Conservation (phyloP, 2,113 vertebrate species). For the Oncorhynchus mykiss region DNA sequence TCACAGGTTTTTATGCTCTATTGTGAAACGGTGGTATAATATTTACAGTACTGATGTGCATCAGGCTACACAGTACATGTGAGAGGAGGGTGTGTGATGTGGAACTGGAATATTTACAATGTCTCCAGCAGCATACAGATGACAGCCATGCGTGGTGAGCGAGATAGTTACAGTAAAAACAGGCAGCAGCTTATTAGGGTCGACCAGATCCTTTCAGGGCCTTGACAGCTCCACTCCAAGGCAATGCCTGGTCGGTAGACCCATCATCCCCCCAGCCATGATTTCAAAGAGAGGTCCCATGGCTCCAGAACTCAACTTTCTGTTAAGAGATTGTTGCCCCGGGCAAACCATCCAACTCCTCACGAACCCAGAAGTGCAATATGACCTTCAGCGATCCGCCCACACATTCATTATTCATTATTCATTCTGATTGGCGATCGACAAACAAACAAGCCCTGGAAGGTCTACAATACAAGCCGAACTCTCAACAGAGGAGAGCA, state of each 20-base stretch:
- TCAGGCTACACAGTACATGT: neutral
- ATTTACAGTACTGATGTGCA: neutral
- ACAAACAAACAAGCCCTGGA: slow-evolving; percentile 22
- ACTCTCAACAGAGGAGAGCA: slow-evolving; percentile 1
- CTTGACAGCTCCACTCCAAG: slow-evolving; percentile 14
- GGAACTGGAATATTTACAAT: slow-evolving; percentile 15
- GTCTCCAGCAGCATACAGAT: neutral
- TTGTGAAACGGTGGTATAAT: neutral
- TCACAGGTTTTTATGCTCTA: neutral
- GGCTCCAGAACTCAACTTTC: neutral
- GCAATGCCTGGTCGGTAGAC: slow-evolving; percentile 5
- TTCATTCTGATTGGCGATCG: slow-evolving; percentile 26
- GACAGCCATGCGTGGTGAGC: neutral
- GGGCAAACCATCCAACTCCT: slow-evolving; percentile 15
- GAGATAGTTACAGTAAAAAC: neutral
- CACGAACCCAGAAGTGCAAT: slow-evolving; percentile 17
- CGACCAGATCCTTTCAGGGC: neutral
- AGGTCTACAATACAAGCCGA: neutral
- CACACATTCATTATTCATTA: slow-evolving; percentile 45
- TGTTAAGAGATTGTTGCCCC: slow-evolving; percentile 17
- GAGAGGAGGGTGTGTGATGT: neutral
- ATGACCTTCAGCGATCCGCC: slow-evolving; percentile 30
- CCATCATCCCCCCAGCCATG: slow-evolving; percentile 13
- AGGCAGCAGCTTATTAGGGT: slow-evolving; percentile 10
- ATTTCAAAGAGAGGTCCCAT: slow-evolving; percentile 17